A percentile compares a stretch with the other conserved stretches of the same genome.
phyloP scores from a whole-genome alignment of 2,113 vertebrate species.

The Nyctereutes procyonoides region DNA sequence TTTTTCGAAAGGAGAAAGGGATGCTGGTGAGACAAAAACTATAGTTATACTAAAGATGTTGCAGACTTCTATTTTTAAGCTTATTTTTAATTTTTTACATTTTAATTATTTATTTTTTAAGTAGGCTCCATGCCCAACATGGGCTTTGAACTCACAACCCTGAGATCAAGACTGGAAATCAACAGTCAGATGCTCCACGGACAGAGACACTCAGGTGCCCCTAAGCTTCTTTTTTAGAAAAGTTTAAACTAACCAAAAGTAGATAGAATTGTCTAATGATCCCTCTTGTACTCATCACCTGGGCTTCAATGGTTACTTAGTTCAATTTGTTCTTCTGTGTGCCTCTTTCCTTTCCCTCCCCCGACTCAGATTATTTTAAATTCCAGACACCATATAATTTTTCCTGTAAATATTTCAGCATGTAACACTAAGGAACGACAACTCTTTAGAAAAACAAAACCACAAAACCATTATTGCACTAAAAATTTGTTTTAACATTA shows the following conservation, averaged over 20 bases:
- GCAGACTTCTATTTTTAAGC: background rate
- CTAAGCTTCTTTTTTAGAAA: background rate
- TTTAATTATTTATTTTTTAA: background rate
- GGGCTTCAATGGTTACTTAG: accelerated
- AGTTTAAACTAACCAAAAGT: background rate
- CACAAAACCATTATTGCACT: background rate
- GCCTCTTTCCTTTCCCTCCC: background rate
- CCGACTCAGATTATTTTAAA: background rate
- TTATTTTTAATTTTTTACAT: background rate
- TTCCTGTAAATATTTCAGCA: conserved; percentile 37
- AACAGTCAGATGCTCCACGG: background rate
- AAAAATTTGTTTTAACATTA: background rate
- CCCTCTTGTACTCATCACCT: background rate
- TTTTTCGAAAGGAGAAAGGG: background rate
- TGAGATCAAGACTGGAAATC: background rate
- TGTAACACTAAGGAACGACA: background rate
- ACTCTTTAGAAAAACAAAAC: background rate
- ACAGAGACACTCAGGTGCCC: background rate
- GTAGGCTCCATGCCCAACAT: background rate
- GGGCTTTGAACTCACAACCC: background rate
- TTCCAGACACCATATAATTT: background rate
- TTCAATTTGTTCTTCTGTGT: background rate
- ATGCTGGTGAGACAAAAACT: background rate
- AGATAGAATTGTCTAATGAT: background rate
- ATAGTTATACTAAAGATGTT: background rate